Percentiles rank a stretch among this genome's conserved stretches.
Conservation (phyloP, 2,797 vertebrate genomes). For the Pangasius sanitwongsei region DNA sequence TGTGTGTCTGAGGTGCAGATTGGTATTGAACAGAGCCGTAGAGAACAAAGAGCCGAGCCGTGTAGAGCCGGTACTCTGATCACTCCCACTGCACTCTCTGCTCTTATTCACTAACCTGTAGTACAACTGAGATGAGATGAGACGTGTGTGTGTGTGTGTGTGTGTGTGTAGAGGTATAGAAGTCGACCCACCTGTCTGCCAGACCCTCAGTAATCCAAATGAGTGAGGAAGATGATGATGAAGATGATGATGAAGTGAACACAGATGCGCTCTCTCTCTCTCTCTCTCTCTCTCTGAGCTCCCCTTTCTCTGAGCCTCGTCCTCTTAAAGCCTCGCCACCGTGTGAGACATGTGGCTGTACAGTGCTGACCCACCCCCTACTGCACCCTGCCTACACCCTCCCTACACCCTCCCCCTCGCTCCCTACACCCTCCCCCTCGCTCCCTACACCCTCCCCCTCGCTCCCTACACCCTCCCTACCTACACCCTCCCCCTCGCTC, state of each 20-base stretch:
- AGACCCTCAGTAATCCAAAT: constrained; percentile 17
- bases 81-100: background rate
- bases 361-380: constrained; percentile 64
- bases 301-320: background rate
- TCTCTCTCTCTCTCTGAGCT: background rate
- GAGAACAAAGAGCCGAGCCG: constrained; percentile 24
- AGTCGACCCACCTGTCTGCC: constrained; percentile 21
- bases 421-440: constrained; percentile 62
- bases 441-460: constrained; percentile 66
- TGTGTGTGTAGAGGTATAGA: background rate
- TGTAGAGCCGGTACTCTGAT: background rate
- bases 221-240: constrained; percentile 3
- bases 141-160: background rate
- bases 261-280: background rate
- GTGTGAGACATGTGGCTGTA: constrained; percentile 26
- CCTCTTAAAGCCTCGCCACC: background rate
- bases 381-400: constrained; percentile 67
- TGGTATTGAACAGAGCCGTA: background rate
- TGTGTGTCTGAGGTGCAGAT: background rate
- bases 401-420: constrained; percentile 61
- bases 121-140: background rate
- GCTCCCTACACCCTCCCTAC: constrained; percentile 47
- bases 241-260: constrained; percentile 25
- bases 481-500: background rate
- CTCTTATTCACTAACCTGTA: background rate